Conservation (phyloP, 2,113 vertebrate species). For the Hippocampus mohnikei region DNA sequence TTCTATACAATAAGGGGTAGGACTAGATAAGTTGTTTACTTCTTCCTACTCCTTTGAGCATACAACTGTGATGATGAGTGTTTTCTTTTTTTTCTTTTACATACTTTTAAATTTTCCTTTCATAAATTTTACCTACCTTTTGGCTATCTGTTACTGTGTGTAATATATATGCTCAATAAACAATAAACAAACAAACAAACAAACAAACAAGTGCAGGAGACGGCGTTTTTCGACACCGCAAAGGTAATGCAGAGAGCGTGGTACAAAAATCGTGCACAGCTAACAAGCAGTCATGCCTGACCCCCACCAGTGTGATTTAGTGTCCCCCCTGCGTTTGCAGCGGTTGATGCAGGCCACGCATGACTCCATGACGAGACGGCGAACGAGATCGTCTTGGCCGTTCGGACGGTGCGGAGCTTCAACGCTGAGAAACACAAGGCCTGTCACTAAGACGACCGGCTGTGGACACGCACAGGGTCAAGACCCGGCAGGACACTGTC, state of each 20-base stretch:
- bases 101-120: no score
- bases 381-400: slow-evolving; percentile 71
- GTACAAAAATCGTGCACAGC: background rate
- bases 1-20: no score
- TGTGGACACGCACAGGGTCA: slow-evolving; percentile 68
- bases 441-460: slow-evolving; percentile 60
- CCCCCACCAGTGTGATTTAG: background rate
- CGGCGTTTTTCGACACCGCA: slow-evolving; percentile 67
- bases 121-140: no score
- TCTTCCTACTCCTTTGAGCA: no score
- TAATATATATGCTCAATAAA: no score
- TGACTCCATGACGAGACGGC: slow-evolving; percentile 73
- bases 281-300: background rate
- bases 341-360: slow-evolving; percentile 65
- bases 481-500: slow-evolving; percentile 57
- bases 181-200: no score
- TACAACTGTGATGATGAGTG: no score
- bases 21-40: no score
- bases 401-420: slow-evolving; percentile 77
- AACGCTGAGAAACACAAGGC: slow-evolving; percentile 70
- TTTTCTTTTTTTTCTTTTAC: no score
- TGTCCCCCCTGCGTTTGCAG: slow-evolving; percentile 30
- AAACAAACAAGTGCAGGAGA: slow-evolving; percentile 59
- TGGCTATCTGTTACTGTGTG: no score
- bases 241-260: slow-evolving; percentile 53